Evolutionary conservation across 2,113 vertebrate genomes (phyloP).

Genomic region (Percopsis transmontana): DNA sequence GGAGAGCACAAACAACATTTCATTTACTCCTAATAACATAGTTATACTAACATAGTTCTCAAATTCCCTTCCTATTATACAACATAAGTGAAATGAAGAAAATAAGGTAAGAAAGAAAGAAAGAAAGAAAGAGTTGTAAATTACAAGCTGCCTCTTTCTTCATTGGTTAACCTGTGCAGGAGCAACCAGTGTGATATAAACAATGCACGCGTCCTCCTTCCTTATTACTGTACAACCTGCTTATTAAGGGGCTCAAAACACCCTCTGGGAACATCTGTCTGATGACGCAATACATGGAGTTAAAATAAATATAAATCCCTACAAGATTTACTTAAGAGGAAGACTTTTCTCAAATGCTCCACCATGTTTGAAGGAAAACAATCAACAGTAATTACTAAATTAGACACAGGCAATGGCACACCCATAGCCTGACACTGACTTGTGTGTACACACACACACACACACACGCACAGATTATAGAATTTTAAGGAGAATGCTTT

Average conservation of each 20-base stretch:
- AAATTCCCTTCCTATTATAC: not conserved
- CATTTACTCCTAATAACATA: not conserved
- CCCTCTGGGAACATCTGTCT: not conserved
- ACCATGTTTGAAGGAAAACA: too few species aligned
- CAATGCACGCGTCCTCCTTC: not conserved
- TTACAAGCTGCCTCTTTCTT: not conserved
- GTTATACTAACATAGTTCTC: not conserved
- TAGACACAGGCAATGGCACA: not conserved
- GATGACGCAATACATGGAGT: conserved; percentile 1
- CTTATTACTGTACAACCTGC: not conserved
- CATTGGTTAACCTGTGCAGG: not conserved
- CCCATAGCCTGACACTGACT: not conserved
- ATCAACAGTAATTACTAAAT: not conserved
- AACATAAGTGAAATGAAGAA: not conserved
- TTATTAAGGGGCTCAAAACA: not conserved
- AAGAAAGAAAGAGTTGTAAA: not conserved
- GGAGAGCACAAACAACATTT: not conserved
- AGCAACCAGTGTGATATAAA: not conserved
- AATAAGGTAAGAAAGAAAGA: not conserved
- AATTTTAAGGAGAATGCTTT: too few species aligned
- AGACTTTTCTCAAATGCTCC: too few species aligned
- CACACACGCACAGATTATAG: not conserved
- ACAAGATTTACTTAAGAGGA: too few species aligned
- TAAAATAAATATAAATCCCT: too few species aligned
- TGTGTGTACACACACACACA: not conserved